Evolutionary conservation across 2,888 invertebrate genomes (phyloP).

Genomic region (Drosophila greeni): DNA sequence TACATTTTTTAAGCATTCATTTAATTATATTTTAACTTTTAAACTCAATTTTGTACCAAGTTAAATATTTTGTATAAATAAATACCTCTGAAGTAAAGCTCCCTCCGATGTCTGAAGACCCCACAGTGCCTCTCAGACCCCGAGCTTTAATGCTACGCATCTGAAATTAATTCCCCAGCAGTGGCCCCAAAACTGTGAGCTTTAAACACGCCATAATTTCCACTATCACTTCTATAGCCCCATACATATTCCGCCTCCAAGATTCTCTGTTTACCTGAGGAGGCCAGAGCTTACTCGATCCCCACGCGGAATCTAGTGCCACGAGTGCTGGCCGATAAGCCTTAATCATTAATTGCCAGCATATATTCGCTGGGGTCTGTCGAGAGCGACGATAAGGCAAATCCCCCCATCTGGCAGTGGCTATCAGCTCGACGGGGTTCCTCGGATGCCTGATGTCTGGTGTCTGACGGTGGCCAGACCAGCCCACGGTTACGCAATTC

Average conservation of each 20-base stretch:
- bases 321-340: conserved; percentile 28
- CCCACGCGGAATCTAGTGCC: conserved; percentile 20
- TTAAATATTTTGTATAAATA: not conserved
- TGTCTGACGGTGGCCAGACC: conserved; percentile 12
- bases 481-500: conserved; percentile 28
- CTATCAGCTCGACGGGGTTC: conserved; percentile 23
- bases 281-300: conserved; percentile 8
- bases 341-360: conserved; percentile 3
- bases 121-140: conserved; percentile 1
- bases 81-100: not conserved
- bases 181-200: conserved; percentile 4
- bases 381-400: conserved; percentile 16
- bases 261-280: conserved; percentile 30
- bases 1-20: too few relatives aligned
- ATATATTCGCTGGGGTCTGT: conserved; percentile 24
- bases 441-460: conserved; percentile 17
- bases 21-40: too few relatives aligned
- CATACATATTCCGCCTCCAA: not conserved
- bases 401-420: conserved; percentile 1
- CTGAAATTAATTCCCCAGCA: not conserved
- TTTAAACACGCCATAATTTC: conserved; percentile 18
- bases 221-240: conserved; percentile 2
- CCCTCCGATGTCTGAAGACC: too few relatives aligned
- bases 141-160: conserved; percentile 14
- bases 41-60: not conserved